Conservation (phyloP, 2,888 invertebrate genomes). For the Cataglyphis rosenhaueri region DNA sequence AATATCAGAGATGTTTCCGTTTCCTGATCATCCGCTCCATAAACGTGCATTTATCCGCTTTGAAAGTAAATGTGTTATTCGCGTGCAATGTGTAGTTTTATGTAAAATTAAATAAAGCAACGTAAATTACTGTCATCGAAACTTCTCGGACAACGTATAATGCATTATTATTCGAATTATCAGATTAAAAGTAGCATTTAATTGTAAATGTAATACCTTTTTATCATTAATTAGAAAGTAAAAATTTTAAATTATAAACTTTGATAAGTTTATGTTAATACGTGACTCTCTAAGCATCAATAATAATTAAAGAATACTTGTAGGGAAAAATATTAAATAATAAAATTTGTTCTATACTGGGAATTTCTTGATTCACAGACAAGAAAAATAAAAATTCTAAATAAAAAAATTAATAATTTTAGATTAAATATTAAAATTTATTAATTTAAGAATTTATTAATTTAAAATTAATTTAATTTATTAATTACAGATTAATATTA, state of each 20-base stretch:
- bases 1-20: slow-evolving; percentile 38
- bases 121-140: slow-evolving; percentile 12
- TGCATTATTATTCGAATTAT: slow-evolving; percentile 1
- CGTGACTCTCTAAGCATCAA: neutral
- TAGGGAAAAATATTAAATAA: neutral
- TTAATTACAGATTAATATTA: no score
- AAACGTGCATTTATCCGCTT: neutral
- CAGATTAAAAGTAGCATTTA: slow-evolving; percentile 8
- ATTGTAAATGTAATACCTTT: neutral
- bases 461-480: no score
- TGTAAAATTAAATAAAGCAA: neutral
- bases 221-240: neutral
- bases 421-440: no score
- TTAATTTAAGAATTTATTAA: no score
- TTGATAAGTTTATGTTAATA: neutral
- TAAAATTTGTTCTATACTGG: no score
- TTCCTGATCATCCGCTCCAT: slow-evolving; percentile 33
- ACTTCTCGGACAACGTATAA: neutral
- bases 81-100: neutral
- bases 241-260: neutral
- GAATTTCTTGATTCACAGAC: no score
- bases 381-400: no score
- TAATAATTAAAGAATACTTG: neutral
- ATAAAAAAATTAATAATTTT: no score
- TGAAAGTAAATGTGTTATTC: slow-evolving; percentile 26